Conservation (phyloP, 1,140 invertebrate genomes). For the Archegozetes longisetosus region DNA sequence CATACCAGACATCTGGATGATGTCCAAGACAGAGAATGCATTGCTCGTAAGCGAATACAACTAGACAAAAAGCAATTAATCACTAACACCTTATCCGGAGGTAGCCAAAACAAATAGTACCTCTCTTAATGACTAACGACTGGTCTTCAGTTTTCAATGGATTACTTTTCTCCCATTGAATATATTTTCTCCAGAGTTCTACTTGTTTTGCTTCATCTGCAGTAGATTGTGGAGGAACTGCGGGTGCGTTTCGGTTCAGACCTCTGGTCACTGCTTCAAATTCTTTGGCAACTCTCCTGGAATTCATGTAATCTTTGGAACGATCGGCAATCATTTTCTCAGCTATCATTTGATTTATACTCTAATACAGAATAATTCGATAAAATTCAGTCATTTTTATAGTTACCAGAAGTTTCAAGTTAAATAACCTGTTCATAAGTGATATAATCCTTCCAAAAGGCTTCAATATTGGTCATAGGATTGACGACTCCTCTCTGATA, state of each 20-base stretch:
- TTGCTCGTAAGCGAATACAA: slow-evolving; percentile 98
- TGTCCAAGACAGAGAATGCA: slow-evolving; percentile 88
- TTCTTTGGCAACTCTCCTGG: slow-evolving; percentile 86
- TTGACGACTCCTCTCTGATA: slow-evolving; percentile 52
- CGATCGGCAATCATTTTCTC: slow-evolving; percentile 82
- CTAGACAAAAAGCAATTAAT: slow-evolving; percentile 31
- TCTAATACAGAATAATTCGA: slow-evolving; percentile 53
- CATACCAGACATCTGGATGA: slow-evolving; percentile 97
- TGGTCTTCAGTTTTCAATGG: slow-evolving; percentile 90
- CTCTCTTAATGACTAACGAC: slow-evolving; percentile 66
- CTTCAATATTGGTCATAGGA: slow-evolving; percentile 94
- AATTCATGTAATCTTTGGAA: slow-evolving; percentile 93
- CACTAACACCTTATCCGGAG: too few relatives aligned
- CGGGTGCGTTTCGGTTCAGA: slow-evolving; percentile 81
- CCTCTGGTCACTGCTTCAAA: slow-evolving; percentile 86
- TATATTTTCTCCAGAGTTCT: slow-evolving; percentile 98
- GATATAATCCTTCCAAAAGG: slow-evolving; percentile 97
- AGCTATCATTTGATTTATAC: slow-evolving; percentile 91
- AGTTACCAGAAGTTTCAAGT: not conserved
- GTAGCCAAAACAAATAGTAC: slow-evolving; percentile 26
- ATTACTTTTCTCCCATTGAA: slow-evolving; percentile 91
- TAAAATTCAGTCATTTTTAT: not conserved
- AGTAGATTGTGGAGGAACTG: slow-evolving; percentile 71
- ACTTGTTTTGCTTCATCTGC: slow-evolving; percentile 86
- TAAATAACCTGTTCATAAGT: slow-evolving; percentile 40